Base-by-base conservation (phyloP, 2,888 invertebrate genomes). In the Leptinotarsa peninsularis region DNA sequence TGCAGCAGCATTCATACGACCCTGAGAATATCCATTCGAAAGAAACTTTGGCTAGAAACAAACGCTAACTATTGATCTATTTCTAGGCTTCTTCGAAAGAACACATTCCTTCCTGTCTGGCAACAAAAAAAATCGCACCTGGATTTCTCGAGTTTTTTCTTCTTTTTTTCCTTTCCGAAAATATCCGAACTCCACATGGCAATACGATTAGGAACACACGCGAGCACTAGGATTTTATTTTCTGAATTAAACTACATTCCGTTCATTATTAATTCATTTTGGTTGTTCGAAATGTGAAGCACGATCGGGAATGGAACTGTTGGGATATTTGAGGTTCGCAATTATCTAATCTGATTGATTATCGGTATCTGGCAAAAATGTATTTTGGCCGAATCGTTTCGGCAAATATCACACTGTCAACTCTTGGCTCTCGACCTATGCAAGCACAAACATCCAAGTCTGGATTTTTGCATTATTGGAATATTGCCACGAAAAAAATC, bases 311-410 rank as follows among this genome's bases (percentile, higher is more conserved):
- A 33, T 63, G 63, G n/a, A 63, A 50, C 66, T 63, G 58, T 67
- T 33, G 14, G 17, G 63, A 70, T 60, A 75, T 67, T 67, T 75
- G 66, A n/a, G 49, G 71, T 67, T 52, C 67, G 52, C 67, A 33
- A 77, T 75, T 73, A 79, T 77, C 78, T 79, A 75, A 77, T 77
- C 76, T 78, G 17, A 58, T 75, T 68, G 77, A 77, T 77, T 73
- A 77, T 71, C 63, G 43, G 63, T 63, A 63, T 43, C 63, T n/a
- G 63, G 21, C 58, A 63, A 33, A 63, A 33, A 5, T 27, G 18
- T 63, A 33, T 63, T 43, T 63, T 17, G 63, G 33, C 43, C 23
- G 23, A 60, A 14, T 60, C 23, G 21, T 33, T 58, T 58, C 17
- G 52, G 15, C 52, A 18, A 58, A 21, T n/a, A 63, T 33, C 63